phyloP scores from a whole-genome alignment of 2,797 vertebrate species.

The Trichosurus vulpecula region DNA sequence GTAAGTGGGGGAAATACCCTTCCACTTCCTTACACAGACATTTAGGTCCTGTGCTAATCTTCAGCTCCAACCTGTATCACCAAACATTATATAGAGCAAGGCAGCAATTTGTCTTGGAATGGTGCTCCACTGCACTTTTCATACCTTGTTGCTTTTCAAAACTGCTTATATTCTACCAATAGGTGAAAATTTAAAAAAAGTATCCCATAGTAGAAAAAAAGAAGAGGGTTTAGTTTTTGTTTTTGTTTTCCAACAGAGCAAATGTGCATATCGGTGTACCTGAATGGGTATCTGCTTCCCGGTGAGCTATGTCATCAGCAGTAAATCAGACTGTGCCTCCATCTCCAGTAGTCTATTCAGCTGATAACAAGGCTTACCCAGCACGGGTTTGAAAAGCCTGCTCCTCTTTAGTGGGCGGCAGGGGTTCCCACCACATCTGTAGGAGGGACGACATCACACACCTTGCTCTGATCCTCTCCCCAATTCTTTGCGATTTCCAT shows the following conservation, averaged over 20 bases:
- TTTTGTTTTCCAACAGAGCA: slow-evolving; percentile 81
- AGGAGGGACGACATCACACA: slow-evolving; percentile 38
- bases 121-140: slow-evolving; percentile 77
- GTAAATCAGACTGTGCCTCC: slow-evolving; percentile 79
- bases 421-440: slow-evolving; percentile 59
- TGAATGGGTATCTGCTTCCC: slow-evolving; percentile 79
- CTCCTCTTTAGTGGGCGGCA: slow-evolving; percentile 66
- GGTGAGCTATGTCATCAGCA: slow-evolving; percentile 80
- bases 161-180: slow-evolving; percentile 75
- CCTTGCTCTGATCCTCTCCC: slow-evolving; percentile 57
- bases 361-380: slow-evolving; percentile 80
- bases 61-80: slow-evolving; percentile 75
- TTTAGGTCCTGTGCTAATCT: slow-evolving; percentile 71
- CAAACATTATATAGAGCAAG: slow-evolving; percentile 56
- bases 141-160: slow-evolving; percentile 71
- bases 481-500: slow-evolving; percentile 61
- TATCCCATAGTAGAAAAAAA: slow-evolving; percentile 73
- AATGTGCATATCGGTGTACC: slow-evolving; percentile 79
- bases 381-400: slow-evolving; percentile 76
- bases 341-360: slow-evolving; percentile 77
- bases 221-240: slow-evolving; percentile 69
- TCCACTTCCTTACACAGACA: slow-evolving; percentile 59
- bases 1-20: slow-evolving; percentile 48
- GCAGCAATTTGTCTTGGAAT: slow-evolving; percentile 71
- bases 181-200: slow-evolving; percentile 70